These are phyloP conservation scores for Thelaira solivaga DNA, from an alignment of 2,888 invertebrate genomes.

Conservation along the genomic window DNA sequence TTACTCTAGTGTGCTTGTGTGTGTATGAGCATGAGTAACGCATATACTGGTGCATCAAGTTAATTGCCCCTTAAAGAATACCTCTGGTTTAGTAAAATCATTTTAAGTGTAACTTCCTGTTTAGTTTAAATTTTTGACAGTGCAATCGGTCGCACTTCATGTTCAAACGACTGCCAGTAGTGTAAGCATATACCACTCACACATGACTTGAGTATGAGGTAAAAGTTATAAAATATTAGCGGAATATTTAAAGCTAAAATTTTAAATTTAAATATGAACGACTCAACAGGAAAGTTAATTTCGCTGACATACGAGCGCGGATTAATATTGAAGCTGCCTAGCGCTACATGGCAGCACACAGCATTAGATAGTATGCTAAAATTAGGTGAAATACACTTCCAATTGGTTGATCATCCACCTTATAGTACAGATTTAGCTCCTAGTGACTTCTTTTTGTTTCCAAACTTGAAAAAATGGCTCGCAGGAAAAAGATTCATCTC, in stretches of 20 bases:
- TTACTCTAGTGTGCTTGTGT: background rate
- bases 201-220: background rate
- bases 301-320: too few relatives aligned
- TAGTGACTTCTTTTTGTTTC: too few relatives aligned
- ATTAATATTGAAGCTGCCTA: too few relatives aligned
- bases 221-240: constrained; percentile 11
- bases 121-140: constrained; percentile 35
- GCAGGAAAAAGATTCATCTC: too few relatives aligned
- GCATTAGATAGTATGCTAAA: too few relatives aligned
- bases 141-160: constrained; percentile 49
- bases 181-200: background rate
- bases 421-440: too few relatives aligned
- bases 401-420: too few relatives aligned
- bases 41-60: constrained; percentile 62
- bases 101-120: constrained; percentile 66
- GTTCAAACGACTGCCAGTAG: background rate
- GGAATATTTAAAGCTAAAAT: background rate
- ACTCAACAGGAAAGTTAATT: too few relatives aligned
- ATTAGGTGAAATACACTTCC: too few relatives aligned
- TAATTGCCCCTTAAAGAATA: constrained; percentile 76
- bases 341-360: too few relatives aligned
- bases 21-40: background rate
- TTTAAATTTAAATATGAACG: too few relatives aligned
- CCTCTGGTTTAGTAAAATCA: constrained; percentile 65
- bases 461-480: too few relatives aligned